Evolutionary conservation across 37 sponge, comb jelly and placozoan genomes (phyloP).

Genomic region (Aplysina aerophoba): DNA sequence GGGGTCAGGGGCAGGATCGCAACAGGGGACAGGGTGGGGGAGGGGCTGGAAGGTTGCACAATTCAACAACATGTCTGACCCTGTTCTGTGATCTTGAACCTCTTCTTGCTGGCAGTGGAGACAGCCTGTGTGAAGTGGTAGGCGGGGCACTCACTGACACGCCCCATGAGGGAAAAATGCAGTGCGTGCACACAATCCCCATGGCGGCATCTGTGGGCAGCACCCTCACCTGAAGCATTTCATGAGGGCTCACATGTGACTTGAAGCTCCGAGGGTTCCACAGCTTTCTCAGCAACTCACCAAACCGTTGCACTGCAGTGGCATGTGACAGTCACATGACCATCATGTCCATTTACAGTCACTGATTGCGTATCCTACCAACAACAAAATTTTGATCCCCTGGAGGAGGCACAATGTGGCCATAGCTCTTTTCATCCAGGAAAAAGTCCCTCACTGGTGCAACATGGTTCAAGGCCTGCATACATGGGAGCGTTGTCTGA

Average conservation of each 20-base stretch:
- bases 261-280: conserved; percentile 97
- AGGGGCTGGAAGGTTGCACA: too few relatives aligned
- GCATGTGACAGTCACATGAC: background rate
- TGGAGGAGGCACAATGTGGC: conserved; percentile 87
- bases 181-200: background rate
- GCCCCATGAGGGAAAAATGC: background rate
- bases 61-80: conserved; percentile 45
- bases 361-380: conserved; percentile 33
- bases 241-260: conserved; percentile 97
- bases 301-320: conserved; percentile 79
- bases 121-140: conserved; percentile 69
- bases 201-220: background rate
- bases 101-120: conserved; percentile 85
- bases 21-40: background rate
- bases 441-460: conserved; percentile 87
- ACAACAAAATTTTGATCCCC: conserved; percentile 90
- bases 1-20: background rate
- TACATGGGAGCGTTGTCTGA: background rate
- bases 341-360: background rate
- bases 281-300: conserved; percentile 94
- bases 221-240: conserved; percentile 87
- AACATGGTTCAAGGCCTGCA: conserved; percentile 85
- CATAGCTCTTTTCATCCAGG: conserved; percentile 79
- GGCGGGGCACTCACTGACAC: too few relatives aligned
- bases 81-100: conserved; percentile 96